Evolutionary conservation across 2,113 vertebrate species (phyloP), one percentile per base, ranked within the genome.

Genomic region (Ptilorrhoa leucosticta): DNA sequence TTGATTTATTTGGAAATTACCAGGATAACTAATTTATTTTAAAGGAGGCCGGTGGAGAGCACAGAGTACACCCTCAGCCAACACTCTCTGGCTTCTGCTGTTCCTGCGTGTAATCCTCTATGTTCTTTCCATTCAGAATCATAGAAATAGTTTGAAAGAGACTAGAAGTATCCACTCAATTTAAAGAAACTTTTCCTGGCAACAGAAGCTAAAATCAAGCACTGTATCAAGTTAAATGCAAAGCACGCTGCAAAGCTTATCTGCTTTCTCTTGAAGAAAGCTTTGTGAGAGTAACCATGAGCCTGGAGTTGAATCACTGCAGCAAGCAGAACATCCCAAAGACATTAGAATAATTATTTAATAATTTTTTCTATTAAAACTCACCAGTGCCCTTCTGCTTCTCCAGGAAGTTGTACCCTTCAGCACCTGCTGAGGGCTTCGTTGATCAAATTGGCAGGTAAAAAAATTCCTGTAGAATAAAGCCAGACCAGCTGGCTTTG

Each of bases 401-500:
- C 99, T 98, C 99, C 99, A 99, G 99, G 99, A 99, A 99, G 99
- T 98, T 96, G 97, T 97, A 98, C 98, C 98, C 98, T 97, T 98
- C 99, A 99, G 99, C 98, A 98, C 98, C 99, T 99, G 98, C 99
- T 99, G 98, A 98, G 98, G 99, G 98, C 93, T 98, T 97, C 58
- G 97, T 98, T 98, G 98, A 98, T 98, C 94, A 98, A 98, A 98
- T 94, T 91, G 95, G 97, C 97, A 98, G 97, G 98, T 98, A 98
- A 98, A 98, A 97, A 98, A 96, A 97, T 96, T 98, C 98, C 95
- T 90, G 98, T 98, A 97, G 88, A 97, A 98, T 99, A 98, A 99
- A 99, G 99, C 99, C 99, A 99, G 99, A 99, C 99, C 99, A 99
- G 99, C 99, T 99, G 99, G 99, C 99, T 99, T 99, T 99, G 98